These are phyloP conservation scores for Dasypolia templi DNA, from an alignment of 2,888 invertebrate genomes.

Conservation along the genomic window DNA sequence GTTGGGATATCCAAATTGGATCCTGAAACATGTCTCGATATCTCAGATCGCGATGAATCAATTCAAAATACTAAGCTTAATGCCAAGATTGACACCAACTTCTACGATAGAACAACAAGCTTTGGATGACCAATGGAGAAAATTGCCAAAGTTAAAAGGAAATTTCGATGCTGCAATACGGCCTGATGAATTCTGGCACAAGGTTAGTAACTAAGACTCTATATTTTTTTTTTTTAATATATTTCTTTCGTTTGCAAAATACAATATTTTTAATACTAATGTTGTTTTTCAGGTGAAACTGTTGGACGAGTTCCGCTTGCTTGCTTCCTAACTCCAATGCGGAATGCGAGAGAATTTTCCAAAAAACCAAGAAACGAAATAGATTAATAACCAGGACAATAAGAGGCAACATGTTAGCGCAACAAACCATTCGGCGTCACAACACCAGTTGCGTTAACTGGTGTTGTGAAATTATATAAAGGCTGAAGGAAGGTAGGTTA, in stretches of 20 bases:
- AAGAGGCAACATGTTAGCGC: conserved; percentile 34
- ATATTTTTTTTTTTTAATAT: not conserved
- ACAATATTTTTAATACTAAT: conserved; percentile 14
- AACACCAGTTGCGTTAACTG: conserved; percentile 9
- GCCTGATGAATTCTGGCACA: conserved; percentile 26
- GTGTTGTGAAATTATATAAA: no score
- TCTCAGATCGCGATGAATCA: conserved; percentile 27
- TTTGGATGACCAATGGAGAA: conserved; percentile 46
- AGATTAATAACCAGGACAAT: conserved; percentile 37
- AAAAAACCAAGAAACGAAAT: conserved; percentile 40
- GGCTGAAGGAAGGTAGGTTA: no score
- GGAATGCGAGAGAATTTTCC: conserved; percentile 37
- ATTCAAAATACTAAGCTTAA: conserved; percentile 36
- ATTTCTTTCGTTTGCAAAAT: conserved; percentile 15
- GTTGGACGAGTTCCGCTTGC: no score
- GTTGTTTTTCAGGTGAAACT: conserved; percentile 13
- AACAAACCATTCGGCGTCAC: conserved; percentile 8
- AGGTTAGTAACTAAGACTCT: conserved; percentile 2
- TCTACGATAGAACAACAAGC: conserved; percentile 38
- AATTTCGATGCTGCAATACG: not conserved
- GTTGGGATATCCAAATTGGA: conserved; percentile 14
- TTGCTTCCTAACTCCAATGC: conserved; percentile 43
- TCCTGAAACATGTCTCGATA: not conserved
- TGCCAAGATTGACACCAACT: conserved; percentile 42
- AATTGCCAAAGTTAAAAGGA: conserved; percentile 29